A percentile compares a stretch with the other conserved stretches of the same genome.
phyloP scores from a whole-genome alignment of 2,113 vertebrate genomes.

The Rana temporaria region DNA sequence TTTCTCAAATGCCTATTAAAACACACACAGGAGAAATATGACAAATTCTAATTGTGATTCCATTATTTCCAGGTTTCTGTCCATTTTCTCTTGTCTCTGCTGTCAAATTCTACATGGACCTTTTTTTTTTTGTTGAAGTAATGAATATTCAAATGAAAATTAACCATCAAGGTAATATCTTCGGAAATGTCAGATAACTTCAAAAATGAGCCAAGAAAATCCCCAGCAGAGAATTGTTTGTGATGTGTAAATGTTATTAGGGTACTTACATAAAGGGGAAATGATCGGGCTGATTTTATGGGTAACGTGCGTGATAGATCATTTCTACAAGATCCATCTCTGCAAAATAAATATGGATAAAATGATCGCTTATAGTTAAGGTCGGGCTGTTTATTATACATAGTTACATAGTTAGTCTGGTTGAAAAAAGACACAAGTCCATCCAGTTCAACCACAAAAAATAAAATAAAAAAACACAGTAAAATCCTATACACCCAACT shows the following conservation, averaged over 20 bases:
- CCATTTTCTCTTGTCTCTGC: not conserved
- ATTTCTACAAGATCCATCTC: slow-evolving; percentile 60
- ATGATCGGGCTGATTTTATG: slow-evolving; percentile 72
- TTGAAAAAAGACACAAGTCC: too few relatives aligned
- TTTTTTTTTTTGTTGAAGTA: too few relatives aligned
- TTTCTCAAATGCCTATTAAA: not conserved
- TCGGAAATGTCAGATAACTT: slow-evolving; percentile 72
- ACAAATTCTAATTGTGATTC: slow-evolving; percentile 21
- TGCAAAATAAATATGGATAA: slow-evolving; percentile 75
- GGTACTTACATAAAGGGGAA: slow-evolving; percentile 66
- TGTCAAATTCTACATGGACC: slow-evolving; percentile 4
- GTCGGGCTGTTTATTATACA: slow-evolving; percentile 71
- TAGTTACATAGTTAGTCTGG: too few relatives aligned
- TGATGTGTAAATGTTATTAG: slow-evolving; percentile 74
- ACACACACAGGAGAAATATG: not conserved
- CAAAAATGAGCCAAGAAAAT: slow-evolving; percentile 66
- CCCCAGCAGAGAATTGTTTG: slow-evolving; percentile 68
- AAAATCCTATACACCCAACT: too few relatives aligned
- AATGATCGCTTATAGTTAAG: slow-evolving; percentile 75
- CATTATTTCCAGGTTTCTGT: not conserved
- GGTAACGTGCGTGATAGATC: slow-evolving; percentile 69
- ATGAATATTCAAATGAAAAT: slow-evolving; percentile 39
- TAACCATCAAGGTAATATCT: not conserved
- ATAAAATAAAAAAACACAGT: too few relatives aligned
- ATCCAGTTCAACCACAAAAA: too few relatives aligned